These are phyloP conservation scores for Dione juno DNA, from an alignment of 2,888 invertebrate species.

Conservation along the genomic window DNA sequence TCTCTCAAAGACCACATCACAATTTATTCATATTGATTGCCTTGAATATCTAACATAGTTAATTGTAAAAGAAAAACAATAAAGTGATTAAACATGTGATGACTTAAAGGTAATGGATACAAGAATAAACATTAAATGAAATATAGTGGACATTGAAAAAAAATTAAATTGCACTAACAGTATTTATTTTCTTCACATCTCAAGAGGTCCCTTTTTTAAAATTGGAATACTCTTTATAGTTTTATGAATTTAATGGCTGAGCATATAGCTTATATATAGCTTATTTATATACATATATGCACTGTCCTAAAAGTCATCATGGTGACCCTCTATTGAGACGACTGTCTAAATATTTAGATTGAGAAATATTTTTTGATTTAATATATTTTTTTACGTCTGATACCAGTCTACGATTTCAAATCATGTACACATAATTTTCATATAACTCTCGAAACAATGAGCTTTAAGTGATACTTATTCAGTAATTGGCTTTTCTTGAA, in stretches of 20 bases:
- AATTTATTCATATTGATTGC: background rate
- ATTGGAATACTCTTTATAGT: background rate
- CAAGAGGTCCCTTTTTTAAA: background rate
- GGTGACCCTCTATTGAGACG: background rate
- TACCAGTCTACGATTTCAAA: too few relatives aligned
- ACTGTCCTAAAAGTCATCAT: too few relatives aligned
- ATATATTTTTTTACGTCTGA: background rate
- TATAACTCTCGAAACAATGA: too few relatives aligned
- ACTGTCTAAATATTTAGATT: background rate
- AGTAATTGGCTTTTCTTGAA: background rate
- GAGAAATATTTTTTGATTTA: background rate
- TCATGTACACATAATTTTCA: too few relatives aligned
- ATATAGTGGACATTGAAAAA: background rate
- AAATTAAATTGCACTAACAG: background rate
- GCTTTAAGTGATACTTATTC: background rate
- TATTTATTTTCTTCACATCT: background rate
- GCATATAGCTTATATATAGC: background rate
- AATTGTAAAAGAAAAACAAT: background rate
- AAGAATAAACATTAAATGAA: background rate
- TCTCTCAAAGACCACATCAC: background rate
- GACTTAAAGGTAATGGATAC: slow-evolving; percentile 10
- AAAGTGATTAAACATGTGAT: slow-evolving; percentile 12
- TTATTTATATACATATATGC: background rate
- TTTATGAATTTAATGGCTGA: background rate
- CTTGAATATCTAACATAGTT: slow-evolving; percentile 11